Base-by-base conservation (phyloP, 2,888 invertebrate genomes). In the Drosophila tanythrix region DNA sequence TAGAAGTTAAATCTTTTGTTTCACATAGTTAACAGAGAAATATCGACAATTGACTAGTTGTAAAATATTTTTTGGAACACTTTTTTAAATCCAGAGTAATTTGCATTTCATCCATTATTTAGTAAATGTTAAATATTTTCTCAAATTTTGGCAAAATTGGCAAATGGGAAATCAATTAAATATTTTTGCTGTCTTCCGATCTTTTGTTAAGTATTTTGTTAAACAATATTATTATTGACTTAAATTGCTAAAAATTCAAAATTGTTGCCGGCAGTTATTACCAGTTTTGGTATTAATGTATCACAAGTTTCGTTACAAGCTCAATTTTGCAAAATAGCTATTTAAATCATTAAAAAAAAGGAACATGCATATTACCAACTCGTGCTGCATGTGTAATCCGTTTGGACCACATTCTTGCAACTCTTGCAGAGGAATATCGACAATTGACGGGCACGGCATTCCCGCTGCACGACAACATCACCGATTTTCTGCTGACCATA, bases 401-500 rank as follows among this genome's bases (percentile, higher is more conserved):
- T 33, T 33, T 33, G 36, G 36, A 7, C 18, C 18, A 38, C 18
- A 38, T 38, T 38, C 38, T 38, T 18, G 46, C 46, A 46, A 46
- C 25, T 46, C 25, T 46, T 46, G 46, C 48, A 93, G 93, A 84
- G 50, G 93, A 93, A 77, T 93, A 91, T 87, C 89, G 88, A 51
- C 90, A 88, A 64, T 63, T 88, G 60, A 91, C 90, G 58, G 93
- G 93, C 46, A 70, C 78, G 27, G 51, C 57, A 35, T 93, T 93
- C 79, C 93, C 93, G 8, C 56, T 91, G 55, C 82, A 82, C 38
- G 83, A 91, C 3, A 90, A 92, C 63, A 67, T 92, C 31, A 92
- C 92, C 3, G 91, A 93, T 59, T 92, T 91, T 74, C 86, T 93
- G 46, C 81, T 93, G 8, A 90, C 90, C 65, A 92, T 93, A 67